A percentile compares a stretch with the other conserved stretches of the same genome.
phyloP scores from a whole-genome alignment of 2,888 invertebrate species.

The Stenchaetothrips biformis region DNA sequence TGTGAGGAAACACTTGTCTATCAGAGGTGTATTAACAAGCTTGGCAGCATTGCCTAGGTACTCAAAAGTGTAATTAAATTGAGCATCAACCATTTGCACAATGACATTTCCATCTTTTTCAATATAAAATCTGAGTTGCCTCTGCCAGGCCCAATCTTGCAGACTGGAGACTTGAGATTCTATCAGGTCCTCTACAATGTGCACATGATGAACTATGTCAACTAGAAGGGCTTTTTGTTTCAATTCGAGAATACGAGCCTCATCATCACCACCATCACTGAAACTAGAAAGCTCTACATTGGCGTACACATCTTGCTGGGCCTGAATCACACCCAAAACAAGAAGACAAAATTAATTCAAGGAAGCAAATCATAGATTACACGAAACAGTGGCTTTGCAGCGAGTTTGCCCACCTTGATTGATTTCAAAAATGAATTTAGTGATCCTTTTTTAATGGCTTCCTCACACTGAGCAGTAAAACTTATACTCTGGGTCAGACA shows the following conservation, averaged over 20 bases:
- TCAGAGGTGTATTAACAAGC: slow-evolving; percentile 90
- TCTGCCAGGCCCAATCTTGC: slow-evolving; percentile 90
- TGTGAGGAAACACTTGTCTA: slow-evolving; percentile 96
- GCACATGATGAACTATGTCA: slow-evolving; percentile 87
- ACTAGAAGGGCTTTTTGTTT: slow-evolving; percentile 90
- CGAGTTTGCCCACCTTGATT: slow-evolving; percentile 45
- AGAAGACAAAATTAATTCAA: slow-evolving; percentile 1
- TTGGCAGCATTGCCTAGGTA: slow-evolving; percentile 95
- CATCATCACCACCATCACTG: slow-evolving; percentile 49
- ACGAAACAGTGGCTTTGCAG: not conserved
- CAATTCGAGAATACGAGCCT: slow-evolving; percentile 61
- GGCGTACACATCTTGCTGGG: slow-evolving; percentile 51
- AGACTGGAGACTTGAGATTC: slow-evolving; percentile 59
- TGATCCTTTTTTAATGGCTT: slow-evolving; percentile 64
- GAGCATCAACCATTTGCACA: slow-evolving; percentile 86
- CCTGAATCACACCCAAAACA: slow-evolving; percentile 39
- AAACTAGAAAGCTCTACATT: slow-evolving; percentile 48
- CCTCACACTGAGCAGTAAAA: slow-evolving; percentile 80
- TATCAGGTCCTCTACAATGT: slow-evolving; percentile 73
- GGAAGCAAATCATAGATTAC: not conserved
- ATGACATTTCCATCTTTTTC: slow-evolving; percentile 55
- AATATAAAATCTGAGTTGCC: slow-evolving; percentile 59
- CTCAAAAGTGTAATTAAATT: slow-evolving; percentile 94
- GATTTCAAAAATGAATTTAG: slow-evolving; percentile 51
- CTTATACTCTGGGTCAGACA: slow-evolving; percentile 78